These are phyloP conservation scores for Daphoenositta chrysoptera DNA, from an alignment of 2,113 vertebrate species.

Conservation along the genomic window DNA sequence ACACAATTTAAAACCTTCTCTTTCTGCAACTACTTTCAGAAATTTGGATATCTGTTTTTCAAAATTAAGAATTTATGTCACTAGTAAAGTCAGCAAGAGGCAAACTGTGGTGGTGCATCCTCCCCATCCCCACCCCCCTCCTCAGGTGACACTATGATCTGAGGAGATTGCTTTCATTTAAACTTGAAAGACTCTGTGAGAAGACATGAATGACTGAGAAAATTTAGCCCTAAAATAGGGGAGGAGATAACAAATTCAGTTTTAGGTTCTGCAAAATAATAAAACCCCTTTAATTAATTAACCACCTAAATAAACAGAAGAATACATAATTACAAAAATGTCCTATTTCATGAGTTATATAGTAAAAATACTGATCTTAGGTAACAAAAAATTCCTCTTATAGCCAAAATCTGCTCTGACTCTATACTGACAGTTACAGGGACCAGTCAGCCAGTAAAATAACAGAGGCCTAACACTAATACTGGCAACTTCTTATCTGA, in stretches of 20 bases:
- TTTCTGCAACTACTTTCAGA: not conserved
- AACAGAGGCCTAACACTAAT: not conserved
- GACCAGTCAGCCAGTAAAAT: not conserved
- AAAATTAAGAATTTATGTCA: not conserved
- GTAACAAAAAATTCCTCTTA: not conserved
- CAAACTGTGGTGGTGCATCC: not conserved
- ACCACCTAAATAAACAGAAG: not conserved
- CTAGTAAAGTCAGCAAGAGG: not conserved
- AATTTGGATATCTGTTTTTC: not conserved
- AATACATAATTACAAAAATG: not conserved
- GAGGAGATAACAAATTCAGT: not conserved
- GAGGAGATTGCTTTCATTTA: not conserved
- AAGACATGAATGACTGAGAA: not conserved
- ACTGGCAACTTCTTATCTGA: not conserved
- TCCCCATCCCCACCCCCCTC: rapidly evolving
- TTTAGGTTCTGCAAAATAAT: not conserved
- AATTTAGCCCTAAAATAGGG: not conserved
- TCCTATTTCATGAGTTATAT: not conserved
- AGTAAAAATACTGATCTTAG: not conserved
- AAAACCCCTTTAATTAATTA: not conserved
- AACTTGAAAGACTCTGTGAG: not conserved
- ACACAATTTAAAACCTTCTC: not conserved
- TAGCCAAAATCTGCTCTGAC: not conserved
- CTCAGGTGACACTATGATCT: not conserved
- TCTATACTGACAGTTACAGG: not conserved